A percentile compares a stretch with the other conserved stretches of the same genome.
These are phyloP conservation scores for Diplosoma virens DNA, from an alignment of 23 tunicate genomes.

Conservation along the genomic window DNA sequence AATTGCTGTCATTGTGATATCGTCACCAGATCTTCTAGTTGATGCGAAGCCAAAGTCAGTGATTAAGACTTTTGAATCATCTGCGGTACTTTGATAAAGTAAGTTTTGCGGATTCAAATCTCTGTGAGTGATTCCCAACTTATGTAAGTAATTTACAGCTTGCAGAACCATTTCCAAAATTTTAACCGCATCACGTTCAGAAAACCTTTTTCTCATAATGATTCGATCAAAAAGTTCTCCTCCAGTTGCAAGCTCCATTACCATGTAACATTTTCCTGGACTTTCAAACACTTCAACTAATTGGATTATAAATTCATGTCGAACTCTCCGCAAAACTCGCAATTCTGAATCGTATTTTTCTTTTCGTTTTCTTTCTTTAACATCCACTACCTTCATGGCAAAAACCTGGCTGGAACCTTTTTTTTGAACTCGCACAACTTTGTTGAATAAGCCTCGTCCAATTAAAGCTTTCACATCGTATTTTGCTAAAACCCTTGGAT, in stretches of 20 bases:
- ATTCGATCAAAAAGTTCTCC: conserved; percentile 77
- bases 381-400: conserved; percentile 91
- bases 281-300: conserved; percentile 89
- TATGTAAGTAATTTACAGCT: conserved; percentile 12
- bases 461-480: conserved; percentile 87
- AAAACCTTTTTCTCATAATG: conserved; percentile 44
- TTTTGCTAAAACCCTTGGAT: conserved; percentile 82
- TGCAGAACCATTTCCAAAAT: conserved; percentile 49
- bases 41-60: conserved; percentile 21
- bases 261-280: conserved; percentile 1
- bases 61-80: conserved; percentile 12
- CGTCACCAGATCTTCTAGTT: conserved; percentile 12
- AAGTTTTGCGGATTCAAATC: conserved; percentile 22
- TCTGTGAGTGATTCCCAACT: conserved; percentile 12
- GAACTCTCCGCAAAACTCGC: conserved; percentile 65
- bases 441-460: conserved; percentile 80
- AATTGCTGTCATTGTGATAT: conserved; percentile 9
- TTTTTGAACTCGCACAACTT: conserved; percentile 75
- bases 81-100: not conserved
- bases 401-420: conserved; percentile 67
- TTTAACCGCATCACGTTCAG: conserved; percentile 65
- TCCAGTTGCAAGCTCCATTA: conserved; percentile 71
- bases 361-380: conserved; percentile 67
- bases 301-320: conserved; percentile 77
- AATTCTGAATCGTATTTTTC: conserved; percentile 80